Evolutionary conservation across 2,113 vertebrate species (phyloP), one percentile per base, ranked within the genome.

Genomic region (Chinchilla lanigera): DNA sequence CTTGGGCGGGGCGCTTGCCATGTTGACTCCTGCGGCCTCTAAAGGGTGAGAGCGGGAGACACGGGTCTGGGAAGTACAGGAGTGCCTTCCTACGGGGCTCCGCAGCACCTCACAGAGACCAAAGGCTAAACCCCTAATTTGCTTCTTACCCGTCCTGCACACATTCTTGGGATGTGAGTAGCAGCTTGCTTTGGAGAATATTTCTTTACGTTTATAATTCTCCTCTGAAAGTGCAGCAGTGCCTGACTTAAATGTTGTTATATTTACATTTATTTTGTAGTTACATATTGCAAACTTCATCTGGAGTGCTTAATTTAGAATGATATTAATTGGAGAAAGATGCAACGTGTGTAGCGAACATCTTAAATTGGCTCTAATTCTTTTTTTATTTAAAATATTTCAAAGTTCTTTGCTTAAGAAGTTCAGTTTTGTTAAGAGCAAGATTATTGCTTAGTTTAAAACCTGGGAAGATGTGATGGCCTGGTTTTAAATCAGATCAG

Each of bases 211-310:
- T 17, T 33, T 88, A 17, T 78, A 24, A 83, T 92, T 95, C 60
- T 90, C 61, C 90, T 85, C 41, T 95, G 88, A 69, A 81, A 95
- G n/a, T 52, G 60, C 47, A 71, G 60, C 33, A 54, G 12, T 84
- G 54, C 90, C 75, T 95, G 22, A 86, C 88, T 86, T 89, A 89
- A 87, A 77, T 95, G 41, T 83, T 69, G 47, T 85, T 88, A 63
- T 44, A 28, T 54, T n/a, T 87, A 41, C 17, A 52, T 90, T 90
- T 93, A 54, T 78, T 67, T 20, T 77, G 3, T 93, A 69, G 47
- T 63, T 93, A 35, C 58, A 38, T 95, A 73, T 92, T 95, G 95
- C 94, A 96, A 88, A 83, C 28, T 35, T 94, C 47, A 82, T 47
- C 33, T 81, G 28, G 22, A 78, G 54, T 90, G 54, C 63, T 94